Conservation (phyloP, 2,113 vertebrate genomes). For the Pachypanchax playfairii region DNA sequence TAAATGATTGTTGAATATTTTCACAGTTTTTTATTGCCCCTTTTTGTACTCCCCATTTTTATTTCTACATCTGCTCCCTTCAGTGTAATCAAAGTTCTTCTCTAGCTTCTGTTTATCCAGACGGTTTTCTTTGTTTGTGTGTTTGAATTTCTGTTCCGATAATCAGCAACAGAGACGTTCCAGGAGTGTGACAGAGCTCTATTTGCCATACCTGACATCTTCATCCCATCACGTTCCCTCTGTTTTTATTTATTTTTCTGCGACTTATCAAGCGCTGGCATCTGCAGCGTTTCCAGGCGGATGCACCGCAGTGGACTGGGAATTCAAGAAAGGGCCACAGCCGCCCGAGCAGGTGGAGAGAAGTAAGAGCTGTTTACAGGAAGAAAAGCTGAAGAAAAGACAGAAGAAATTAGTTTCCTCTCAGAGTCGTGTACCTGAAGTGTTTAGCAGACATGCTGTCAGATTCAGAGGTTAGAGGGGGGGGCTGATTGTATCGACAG, state of each 20-base stretch:
- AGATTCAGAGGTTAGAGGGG: conserved; percentile 62
- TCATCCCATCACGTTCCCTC: conserved; percentile 74
- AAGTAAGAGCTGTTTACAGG: conserved; percentile 52
- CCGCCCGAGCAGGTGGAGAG: conserved; percentile 73
- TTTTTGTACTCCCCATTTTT: background rate
- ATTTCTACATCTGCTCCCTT: conserved; percentile 24
- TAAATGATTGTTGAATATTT: background rate
- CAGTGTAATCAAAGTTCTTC: conserved; percentile 27
- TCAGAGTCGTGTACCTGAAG: conserved; percentile 27
- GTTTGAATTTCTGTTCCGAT: conserved; percentile 60
- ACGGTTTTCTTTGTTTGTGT: conserved; percentile 14
- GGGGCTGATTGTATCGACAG: conserved; percentile 61
- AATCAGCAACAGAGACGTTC: conserved; percentile 78
- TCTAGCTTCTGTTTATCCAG: conserved; percentile 20
- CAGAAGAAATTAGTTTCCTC: conserved; percentile 35
- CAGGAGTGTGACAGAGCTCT: conserved; percentile 74
- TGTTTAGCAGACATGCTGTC: conserved; percentile 68
- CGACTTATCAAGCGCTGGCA: conserved; percentile 72
- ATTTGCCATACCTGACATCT: conserved; percentile 83
- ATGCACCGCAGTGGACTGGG: conserved; percentile 78
- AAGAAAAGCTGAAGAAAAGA: background rate
- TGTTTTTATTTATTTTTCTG: conserved; percentile 42
- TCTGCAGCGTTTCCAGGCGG: conserved; percentile 81
- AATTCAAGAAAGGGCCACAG: conserved; percentile 76
- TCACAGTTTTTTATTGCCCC: background rate